Percentiles rank a stretch among this genome's conserved stretches.
Conservation (phyloP, 2,113 vertebrate species). For the Anhinga rufa region DNA sequence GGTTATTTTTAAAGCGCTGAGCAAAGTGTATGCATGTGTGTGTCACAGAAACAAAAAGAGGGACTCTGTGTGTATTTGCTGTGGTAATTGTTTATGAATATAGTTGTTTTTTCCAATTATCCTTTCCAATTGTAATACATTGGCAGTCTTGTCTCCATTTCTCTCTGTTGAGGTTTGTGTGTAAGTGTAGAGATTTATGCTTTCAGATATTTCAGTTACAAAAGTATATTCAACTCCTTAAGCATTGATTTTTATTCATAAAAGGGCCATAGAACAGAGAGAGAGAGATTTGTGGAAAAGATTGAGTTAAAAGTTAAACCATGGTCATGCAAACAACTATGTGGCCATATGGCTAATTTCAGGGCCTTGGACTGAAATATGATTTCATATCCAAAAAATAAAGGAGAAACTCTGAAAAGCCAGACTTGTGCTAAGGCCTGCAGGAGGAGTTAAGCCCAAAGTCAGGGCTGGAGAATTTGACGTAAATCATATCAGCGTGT, state of each 20-base stretch:
- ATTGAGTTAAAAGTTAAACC: not conserved
- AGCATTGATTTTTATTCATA: not conserved
- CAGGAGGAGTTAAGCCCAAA: not conserved
- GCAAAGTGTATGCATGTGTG: not conserved
- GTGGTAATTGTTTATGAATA: conserved; percentile 21
- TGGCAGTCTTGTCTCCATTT: not conserved
- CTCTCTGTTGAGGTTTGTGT: not conserved
- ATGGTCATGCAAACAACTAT: not conserved
- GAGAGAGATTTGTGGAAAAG: not conserved
- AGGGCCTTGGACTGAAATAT: not conserved
- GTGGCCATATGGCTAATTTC: not conserved
- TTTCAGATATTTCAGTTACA: not conserved
- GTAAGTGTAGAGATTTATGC: not conserved
- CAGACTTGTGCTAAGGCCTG: not conserved
- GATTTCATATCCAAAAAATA: not conserved
- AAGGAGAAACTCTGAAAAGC: not conserved
- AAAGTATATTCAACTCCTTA: not conserved
- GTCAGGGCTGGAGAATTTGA: not conserved
- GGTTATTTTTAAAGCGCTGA: conserved; percentile 10
- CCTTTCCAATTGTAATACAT: not conserved
- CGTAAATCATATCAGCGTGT: not conserved
- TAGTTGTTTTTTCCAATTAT: conserved; percentile 29
- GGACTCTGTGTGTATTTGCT: not conserved
- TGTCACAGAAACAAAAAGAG: not conserved
- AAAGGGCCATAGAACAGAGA: not conserved